These are phyloP conservation scores for Bolinopsis microptera DNA, from an alignment of 37 sponge, comb jelly and placozoan genomes.

Conservation along the genomic window DNA sequence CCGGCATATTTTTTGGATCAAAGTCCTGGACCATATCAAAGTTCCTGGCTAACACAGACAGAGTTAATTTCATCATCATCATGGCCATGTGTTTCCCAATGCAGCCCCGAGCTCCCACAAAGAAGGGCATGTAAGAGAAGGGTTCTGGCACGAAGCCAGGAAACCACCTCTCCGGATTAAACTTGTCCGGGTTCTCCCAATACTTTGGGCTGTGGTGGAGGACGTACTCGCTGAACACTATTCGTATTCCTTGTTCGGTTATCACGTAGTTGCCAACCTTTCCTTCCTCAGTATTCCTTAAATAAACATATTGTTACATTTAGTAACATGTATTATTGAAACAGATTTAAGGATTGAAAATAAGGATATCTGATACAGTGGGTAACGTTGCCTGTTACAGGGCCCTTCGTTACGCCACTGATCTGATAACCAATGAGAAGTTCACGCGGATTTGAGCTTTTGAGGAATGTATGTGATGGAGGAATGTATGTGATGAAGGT, in stretches of 20 bases:
- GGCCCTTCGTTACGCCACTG: too few relatives aligned
- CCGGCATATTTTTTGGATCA: neutral
- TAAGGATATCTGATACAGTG: too few relatives aligned
- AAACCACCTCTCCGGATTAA: neutral
- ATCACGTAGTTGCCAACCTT: neutral
- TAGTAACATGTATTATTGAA: too few relatives aligned
- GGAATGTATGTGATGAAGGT: neutral
- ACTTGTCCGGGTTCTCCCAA: conserved; percentile 19
- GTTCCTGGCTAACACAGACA: neutral
- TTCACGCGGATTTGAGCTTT: too few relatives aligned
- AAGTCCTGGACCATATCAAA: conserved; percentile 13
- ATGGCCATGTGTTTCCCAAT: neutral
- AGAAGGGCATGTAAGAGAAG: conserved; percentile 39
- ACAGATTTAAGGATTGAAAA: too few relatives aligned
- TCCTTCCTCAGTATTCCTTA: neutral
- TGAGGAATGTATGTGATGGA: too few relatives aligned
- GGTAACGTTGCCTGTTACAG: too few relatives aligned
- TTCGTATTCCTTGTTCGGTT: neutral
- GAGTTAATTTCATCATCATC: conserved; percentile 15
- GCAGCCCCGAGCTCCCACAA: neutral
- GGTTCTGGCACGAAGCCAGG: neutral
- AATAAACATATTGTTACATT: too few relatives aligned
- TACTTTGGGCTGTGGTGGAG: neutral
- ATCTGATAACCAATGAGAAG: too few relatives aligned
- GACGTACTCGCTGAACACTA: neutral